Percentiles rank a stretch among this genome's conserved stretches.
Conservation (phyloP, 37 sponge, comb jelly and placozoan species). For the Agelas oroides region DNA sequence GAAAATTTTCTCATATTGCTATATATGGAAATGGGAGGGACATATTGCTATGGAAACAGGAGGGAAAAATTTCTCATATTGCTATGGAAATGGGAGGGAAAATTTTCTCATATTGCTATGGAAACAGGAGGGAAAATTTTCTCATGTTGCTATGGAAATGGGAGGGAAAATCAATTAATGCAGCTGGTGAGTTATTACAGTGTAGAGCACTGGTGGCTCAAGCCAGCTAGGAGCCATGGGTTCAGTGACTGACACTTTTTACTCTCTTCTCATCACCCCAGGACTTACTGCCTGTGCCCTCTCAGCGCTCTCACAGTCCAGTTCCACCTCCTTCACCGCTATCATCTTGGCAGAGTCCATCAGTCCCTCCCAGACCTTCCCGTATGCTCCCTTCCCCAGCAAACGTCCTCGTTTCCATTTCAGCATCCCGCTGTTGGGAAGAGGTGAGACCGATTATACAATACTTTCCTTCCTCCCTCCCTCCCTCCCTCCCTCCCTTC, state of each 20-base stretch:
- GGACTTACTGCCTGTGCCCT: conserved; percentile 75
- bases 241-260: no score
- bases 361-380: conserved; percentile 87
- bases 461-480: background rate
- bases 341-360: conserved; percentile 80
- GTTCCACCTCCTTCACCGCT: conserved; percentile 92
- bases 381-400: conserved; percentile 90
- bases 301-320: conserved; percentile 70
- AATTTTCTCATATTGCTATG: no score
- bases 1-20: background rate
- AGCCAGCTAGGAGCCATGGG: no score
- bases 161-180: background rate
- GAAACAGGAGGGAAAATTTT: no score
- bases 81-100: conserved; percentile 49
- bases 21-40: background rate
- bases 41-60: no score
- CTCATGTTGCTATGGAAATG: conserved; percentile 77
- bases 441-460: no score
- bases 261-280: no score
- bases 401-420: conserved; percentile 86
- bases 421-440: conserved; percentile 23
- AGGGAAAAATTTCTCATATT: conserved; percentile 90
- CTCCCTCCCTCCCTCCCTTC: background rate
- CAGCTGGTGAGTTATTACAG: no score
- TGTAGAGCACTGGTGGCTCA: no score